Percentiles rank a stretch among this genome's conserved stretches.
These are phyloP conservation scores for Lucifuga dentata DNA, from an alignment of 2,113 vertebrate species.

Conservation along the genomic window DNA sequence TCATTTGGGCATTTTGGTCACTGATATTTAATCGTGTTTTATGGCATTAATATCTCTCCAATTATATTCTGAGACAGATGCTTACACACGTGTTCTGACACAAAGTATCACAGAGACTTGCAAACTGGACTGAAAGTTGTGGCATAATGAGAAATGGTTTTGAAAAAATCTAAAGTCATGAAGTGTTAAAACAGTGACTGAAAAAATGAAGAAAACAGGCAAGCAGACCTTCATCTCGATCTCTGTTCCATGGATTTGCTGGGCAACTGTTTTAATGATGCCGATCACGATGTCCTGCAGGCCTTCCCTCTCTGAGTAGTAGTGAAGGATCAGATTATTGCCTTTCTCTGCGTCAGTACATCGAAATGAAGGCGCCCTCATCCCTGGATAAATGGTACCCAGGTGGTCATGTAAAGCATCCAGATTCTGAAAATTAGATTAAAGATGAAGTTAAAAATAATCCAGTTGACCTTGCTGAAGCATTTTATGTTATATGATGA, in stretches of 20 bases:
- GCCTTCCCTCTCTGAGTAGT: constrained; percentile 98
- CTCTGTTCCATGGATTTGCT: constrained; percentile 97
- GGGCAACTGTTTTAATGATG: constrained; percentile 98
- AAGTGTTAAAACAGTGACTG: neutral
- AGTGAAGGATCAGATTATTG: constrained; percentile 96
- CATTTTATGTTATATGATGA: neutral
- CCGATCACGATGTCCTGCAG: constrained; percentile 99
- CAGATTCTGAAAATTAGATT: constrained; percentile 86
- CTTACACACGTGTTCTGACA: constrained; percentile 21
- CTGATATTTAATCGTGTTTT: constrained; percentile 49
- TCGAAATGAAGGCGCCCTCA: constrained; percentile 97
- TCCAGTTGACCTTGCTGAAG: neutral
- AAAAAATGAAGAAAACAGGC: constrained; percentile 23
- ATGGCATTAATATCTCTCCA: constrained; percentile 40
- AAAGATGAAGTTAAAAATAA: constrained; percentile 4
- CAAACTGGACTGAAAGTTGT: constrained; percentile 8
- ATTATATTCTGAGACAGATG: constrained; percentile 21
- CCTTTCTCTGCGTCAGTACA: constrained; percentile 97
- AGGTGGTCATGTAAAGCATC: constrained; percentile 98
- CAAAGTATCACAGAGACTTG: constrained; percentile 12
- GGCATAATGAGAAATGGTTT: constrained; percentile 5
- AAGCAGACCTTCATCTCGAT: constrained; percentile 97
- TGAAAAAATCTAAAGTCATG: constrained; percentile 5
- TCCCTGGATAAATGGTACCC: constrained; percentile 98
- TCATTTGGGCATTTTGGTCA: constrained; percentile 25